Base-by-base conservation (phyloP, 2,113 vertebrate genomes). In the Macheiramphus alcinus region DNA sequence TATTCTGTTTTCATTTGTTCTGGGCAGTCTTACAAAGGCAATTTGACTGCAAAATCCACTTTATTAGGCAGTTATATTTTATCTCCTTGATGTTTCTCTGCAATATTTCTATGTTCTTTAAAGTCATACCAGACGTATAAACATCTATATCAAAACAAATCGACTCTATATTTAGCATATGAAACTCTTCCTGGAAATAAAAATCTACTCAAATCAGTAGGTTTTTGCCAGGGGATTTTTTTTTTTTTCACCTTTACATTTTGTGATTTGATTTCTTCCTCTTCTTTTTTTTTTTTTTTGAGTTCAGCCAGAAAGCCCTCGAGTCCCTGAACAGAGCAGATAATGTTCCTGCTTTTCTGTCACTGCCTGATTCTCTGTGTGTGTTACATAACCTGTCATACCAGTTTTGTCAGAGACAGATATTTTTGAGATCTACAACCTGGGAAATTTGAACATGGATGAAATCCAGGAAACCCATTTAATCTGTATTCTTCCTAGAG, bases 331-430 rank as follows among this genome's bases (percentile, higher is more conserved):
- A 10, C 66, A 34, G 55, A 80, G 71, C 91, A 71, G 94, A 93
- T 88, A 82, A 90, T 50, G 78, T 92, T 66, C 73, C 91, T 66
- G 80, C 80, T 86, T 62, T 90, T 86, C 91, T 76, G 81, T 94
- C 94, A 70, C 40, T 4, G 38, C 56, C 50, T 74, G 82, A 42
- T 81, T 92, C 16, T 72, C 17, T 62, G 76, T 40, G 34, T 61
- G 80, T 36, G 85, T 96, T 97, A 90, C 80, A 74, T 97, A 97
- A 97, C 95, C 93, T 88, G 94, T 86, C 95, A 78, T 31, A 91
- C 91, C 96, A 90, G 87, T 95, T 97, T 87, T 89, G 91, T 90
- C 96, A 97, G 53, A 84, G 68, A 63, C 38, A n/a, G 78, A 73
- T 88, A 76, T 68, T 96, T 96, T 58, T 52, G 84, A 86, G 79